Evolutionary conservation across 1,140 invertebrate species (phyloP).

Genomic region (Sitobion miscanthi): DNA sequence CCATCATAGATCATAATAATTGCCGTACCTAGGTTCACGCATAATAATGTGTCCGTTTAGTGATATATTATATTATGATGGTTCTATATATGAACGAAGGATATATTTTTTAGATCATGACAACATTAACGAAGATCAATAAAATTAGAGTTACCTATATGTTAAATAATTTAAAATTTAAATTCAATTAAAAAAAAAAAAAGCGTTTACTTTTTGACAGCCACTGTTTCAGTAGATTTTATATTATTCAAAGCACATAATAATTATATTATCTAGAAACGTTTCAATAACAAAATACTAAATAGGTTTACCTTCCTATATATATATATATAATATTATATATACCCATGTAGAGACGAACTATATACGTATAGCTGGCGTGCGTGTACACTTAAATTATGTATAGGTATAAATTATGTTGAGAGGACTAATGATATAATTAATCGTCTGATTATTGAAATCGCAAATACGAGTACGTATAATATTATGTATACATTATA

Average conservation of each 20-base stretch:
- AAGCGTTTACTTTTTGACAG: neutral
- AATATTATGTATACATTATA: neutral
- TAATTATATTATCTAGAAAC: neutral
- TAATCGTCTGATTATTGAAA: constrained; percentile 1
- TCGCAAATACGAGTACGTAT: neutral
- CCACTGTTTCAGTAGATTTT: neutral
- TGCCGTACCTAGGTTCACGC: neutral
- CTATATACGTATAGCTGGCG: neutral
- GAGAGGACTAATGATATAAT: neutral
- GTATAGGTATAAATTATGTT: neutral
- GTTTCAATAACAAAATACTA: neutral
- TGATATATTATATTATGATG: neutral
- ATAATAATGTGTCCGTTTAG: too few species aligned
- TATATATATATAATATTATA: too few species aligned
- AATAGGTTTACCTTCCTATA: neutral
- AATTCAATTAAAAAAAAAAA: neutral
- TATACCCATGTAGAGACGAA: neutral
- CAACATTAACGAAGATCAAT: neutral
- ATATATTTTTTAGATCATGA: neutral
- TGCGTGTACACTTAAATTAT: neutral
- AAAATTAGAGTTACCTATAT: neutral
- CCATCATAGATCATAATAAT: neutral
- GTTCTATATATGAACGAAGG: neutral
- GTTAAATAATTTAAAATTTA: constrained; percentile 13
- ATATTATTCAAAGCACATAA: neutral